These are phyloP conservation scores for Typhlichthys eigenmanni DNA, from an alignment of 2,797 vertebrate genomes.

Conservation along the genomic window DNA sequence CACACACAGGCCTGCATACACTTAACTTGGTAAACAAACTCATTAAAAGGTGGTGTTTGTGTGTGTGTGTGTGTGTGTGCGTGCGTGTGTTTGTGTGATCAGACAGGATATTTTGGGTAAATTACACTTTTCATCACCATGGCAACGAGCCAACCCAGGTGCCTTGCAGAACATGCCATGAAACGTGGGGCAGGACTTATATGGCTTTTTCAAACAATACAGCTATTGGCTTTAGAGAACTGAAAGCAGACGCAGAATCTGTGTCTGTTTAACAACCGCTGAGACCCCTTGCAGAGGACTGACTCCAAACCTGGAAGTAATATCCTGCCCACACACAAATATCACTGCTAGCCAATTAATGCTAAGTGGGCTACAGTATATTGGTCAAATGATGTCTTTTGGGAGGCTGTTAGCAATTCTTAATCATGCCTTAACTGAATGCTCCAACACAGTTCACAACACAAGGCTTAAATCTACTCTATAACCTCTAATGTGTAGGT, in stretches of 20 bases:
- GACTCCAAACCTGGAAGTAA: constrained; percentile 64
- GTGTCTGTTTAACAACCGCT: constrained; percentile 37
- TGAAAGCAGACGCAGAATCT: constrained; percentile 36
- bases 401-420: constrained; percentile 45
- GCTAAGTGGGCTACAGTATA: constrained; percentile 46
- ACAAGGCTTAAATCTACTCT: constrained; percentile 9
- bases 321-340: constrained; percentile 64
- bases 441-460: constrained; percentile 32
- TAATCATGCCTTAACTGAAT: constrained; percentile 44
- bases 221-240: constrained; percentile 22
- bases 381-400: constrained; percentile 29
- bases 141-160: constrained; percentile 65
- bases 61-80: too few species aligned
- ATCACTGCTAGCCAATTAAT: constrained; percentile 57
- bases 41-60: constrained; percentile 66
- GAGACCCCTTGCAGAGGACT: constrained; percentile 38
- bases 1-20: constrained; percentile 1
- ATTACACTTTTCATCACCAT: constrained; percentile 73
- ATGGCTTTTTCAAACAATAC: constrained; percentile 8
- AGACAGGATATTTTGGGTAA: constrained; percentile 78
- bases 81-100: constrained; percentile 13
- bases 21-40: constrained; percentile 60
- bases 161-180: constrained; percentile 31
- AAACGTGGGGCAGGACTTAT: constrained; percentile 15
- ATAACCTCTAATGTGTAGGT: neutral